phyloP scores from a whole-genome alignment of 1,140 invertebrate species.

The Anagrus nilaparvatae region DNA sequence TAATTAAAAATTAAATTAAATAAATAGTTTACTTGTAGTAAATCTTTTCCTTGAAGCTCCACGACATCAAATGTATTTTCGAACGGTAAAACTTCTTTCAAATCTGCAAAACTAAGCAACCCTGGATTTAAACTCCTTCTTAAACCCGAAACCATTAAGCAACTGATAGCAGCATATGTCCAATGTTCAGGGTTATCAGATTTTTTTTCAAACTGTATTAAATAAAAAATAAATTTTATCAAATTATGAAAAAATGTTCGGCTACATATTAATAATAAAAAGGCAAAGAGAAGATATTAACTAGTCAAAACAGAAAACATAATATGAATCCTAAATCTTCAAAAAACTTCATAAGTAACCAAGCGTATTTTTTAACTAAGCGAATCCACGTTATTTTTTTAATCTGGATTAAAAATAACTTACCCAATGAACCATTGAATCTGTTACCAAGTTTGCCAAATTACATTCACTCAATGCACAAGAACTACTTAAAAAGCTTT shows the following conservation, averaged over 20 bases:
- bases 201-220: slow-evolving; percentile 18
- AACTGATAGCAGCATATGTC: slow-evolving; percentile 57
- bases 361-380: no score
- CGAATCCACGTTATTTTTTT: no score
- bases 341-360: no score
- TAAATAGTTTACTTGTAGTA: slow-evolving; percentile 45
- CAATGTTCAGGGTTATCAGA: slow-evolving; percentile 39
- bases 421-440: slow-evolving; percentile 54
- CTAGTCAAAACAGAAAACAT: background rate
- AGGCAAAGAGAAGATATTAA: slow-evolving; percentile 1
- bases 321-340: background rate
- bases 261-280: slow-evolving; percentile 29
- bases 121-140: slow-evolving; percentile 49
- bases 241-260: no score
- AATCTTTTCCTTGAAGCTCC: slow-evolving; percentile 49
- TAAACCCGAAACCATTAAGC: slow-evolving; percentile 62
- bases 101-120: slow-evolving; percentile 52
- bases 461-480: slow-evolving; percentile 61
- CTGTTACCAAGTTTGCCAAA: slow-evolving; percentile 65
- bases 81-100: slow-evolving; percentile 58
- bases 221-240: no score
- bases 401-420: no score
- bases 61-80: slow-evolving; percentile 58
- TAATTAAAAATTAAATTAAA: background rate
- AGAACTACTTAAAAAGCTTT: slow-evolving; percentile 44